Base-by-base conservation (phyloP, 2,888 invertebrate genomes). In the Pinctada fucata region DNA sequence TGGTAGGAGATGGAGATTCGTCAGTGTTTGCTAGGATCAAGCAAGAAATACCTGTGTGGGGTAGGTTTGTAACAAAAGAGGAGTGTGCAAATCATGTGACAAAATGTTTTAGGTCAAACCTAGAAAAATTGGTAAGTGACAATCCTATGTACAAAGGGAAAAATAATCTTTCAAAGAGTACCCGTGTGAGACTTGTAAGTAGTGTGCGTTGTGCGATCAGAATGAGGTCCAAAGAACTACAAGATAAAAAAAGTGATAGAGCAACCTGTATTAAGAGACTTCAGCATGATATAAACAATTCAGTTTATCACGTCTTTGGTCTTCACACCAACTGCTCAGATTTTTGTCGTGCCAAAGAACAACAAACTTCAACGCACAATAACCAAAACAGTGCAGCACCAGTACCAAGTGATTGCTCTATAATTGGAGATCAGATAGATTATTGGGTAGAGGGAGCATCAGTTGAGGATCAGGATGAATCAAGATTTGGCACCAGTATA, bases 251-350 rank as follows among this genome's bases (percentile, higher is more conserved):
- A n/a, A n/a, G n/a, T n/a, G 16, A 51, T 47, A 66, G 70, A 72
- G 16, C 6, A 3, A 50, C 49, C 2, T 50, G 8, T 1, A 48
- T 51, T n/a, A 50, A 73, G 47, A 1, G 5, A 16, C 58, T 47
- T 8, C 31, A 13, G 49, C 75, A 84, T 72, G 84, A 84, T 50
- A 84, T 82, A 2, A 67, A 10, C 10, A 81, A 84, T 51, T 74
- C 68, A 2, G 69, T 82, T 8, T 58, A 79, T 67, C 79, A 84
- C 58, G 70, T 82, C 48, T 80, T 16, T 76, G 76, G 63, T 2
- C 48, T 50, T 0, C 58, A 51, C 3, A 2, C 10, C 47, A 10
- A 13, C 5, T 50, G 16, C 49, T 48, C 2, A 13, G 66, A 64
- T 49, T 3, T 16, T 13, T 67, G n/a, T 10, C n/a, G n/a, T n/a